Evolutionary conservation across 2,113 vertebrate species (phyloP).

Genomic region (Platysteira castanea): DNA sequence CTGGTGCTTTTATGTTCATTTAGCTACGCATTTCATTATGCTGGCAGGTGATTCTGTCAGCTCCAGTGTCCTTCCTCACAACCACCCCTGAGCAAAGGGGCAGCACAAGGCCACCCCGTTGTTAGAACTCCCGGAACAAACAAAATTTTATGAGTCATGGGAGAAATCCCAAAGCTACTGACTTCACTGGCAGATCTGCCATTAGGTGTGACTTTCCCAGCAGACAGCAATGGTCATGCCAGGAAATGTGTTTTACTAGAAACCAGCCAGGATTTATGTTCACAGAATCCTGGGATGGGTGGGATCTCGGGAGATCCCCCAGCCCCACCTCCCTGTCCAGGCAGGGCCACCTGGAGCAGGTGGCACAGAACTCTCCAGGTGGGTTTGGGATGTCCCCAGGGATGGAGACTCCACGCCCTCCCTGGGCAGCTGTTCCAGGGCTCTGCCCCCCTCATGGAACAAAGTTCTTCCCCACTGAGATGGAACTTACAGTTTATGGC

Average conservation of each 20-base stretch:
- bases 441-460: neutral
- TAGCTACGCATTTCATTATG: slow-evolving; percentile 1
- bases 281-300: neutral
- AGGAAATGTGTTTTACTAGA: neutral
- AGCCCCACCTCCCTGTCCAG: fast-evolving
- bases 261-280: neutral
- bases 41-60: slow-evolving; percentile 8
- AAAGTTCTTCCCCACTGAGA: neutral
- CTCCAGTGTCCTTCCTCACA: neutral
- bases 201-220: neutral
- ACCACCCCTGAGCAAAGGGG: neutral
- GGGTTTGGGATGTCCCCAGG: neutral
- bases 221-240: neutral
- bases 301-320: neutral
- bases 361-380: neutral
- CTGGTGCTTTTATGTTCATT: neutral
- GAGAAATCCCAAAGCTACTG: neutral
- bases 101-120: neutral
- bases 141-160: neutral
- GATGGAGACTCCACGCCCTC: fast-evolving
- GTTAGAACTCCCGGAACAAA: neutral
- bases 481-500: neutral
- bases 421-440: neutral
- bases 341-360: neutral
- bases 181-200: neutral